Percentiles rank a stretch among this genome's conserved stretches.
These are phyloP conservation scores for Pteropus alecto DNA, from an alignment of 2,113 vertebrate genomes.

Conservation along the genomic window DNA sequence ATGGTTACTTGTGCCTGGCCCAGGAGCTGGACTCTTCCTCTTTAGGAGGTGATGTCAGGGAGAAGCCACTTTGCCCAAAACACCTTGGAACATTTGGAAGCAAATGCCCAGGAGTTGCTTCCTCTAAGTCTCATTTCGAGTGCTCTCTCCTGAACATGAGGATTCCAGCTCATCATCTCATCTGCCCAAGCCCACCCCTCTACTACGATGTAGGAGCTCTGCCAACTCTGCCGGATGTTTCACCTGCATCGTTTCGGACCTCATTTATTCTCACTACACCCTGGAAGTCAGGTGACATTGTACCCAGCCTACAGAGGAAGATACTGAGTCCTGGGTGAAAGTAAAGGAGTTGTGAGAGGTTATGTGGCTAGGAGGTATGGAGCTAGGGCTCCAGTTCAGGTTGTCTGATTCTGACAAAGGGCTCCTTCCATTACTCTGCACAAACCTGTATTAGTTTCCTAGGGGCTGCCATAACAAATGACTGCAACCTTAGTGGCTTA, in stretches of 20 bases:
- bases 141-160: accelerated
- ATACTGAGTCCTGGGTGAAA: not conserved
- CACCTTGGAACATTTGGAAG: not conserved
- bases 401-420: not conserved
- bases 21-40: not conserved
- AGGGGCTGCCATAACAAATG: not conserved
- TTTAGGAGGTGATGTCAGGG: constrained; percentile 58
- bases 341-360: too few species aligned
- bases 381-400: not conserved
- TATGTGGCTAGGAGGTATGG: not conserved
- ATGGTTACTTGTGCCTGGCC: constrained; percentile 55
- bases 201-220: accelerated
- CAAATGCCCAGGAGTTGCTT: not conserved
- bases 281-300: accelerated
- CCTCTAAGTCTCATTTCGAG: not conserved
- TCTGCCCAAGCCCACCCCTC: not conserved
- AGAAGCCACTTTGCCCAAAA: not conserved
- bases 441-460: not conserved
- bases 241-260: not conserved
- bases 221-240: not conserved
- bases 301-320: not conserved
- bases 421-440: not conserved
- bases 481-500: not conserved
- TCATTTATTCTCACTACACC: not conserved
- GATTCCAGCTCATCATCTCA: not conserved